These are phyloP conservation scores for Prunella himalayana DNA, from an alignment of 2,113 vertebrate species.

Conservation along the genomic window DNA sequence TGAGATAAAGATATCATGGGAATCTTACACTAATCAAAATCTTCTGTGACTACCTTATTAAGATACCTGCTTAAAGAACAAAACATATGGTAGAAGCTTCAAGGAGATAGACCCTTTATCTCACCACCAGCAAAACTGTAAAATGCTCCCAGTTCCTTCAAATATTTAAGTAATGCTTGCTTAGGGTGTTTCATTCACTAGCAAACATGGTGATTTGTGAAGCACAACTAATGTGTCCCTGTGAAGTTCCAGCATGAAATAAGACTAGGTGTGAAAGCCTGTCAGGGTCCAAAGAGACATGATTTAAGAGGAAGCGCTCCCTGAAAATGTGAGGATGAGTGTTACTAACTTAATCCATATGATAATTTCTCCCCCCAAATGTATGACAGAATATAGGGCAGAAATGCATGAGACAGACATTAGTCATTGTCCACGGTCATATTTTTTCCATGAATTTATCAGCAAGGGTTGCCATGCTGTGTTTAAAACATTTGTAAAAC, in stretches of 20 bases:
- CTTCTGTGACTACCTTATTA: conserved; percentile 64
- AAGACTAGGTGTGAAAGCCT: conserved; percentile 78
- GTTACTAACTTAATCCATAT: conserved; percentile 88
- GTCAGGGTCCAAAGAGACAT: conserved; percentile 71
- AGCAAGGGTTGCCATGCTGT: conserved; percentile 61
- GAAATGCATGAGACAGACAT: conserved; percentile 72
- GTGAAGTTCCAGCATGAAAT: conserved; percentile 79
- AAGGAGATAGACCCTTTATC: conserved; percentile 25
- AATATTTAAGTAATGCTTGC: conserved; percentile 65
- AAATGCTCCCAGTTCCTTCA: conserved; percentile 56
- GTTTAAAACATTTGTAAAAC: conserved; percentile 72
- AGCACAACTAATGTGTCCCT: conserved; percentile 80
- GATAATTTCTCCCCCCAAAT: conserved; percentile 65
- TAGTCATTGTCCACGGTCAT: conserved; percentile 76
- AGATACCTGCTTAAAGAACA: conserved; percentile 57
- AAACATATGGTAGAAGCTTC: conserved; percentile 51
- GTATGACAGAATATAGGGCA: conserved; percentile 40
- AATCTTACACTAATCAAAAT: conserved; percentile 52
- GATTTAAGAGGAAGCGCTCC: conserved; percentile 72
- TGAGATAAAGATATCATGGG: conserved; percentile 72
- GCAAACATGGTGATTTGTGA: conserved; percentile 81
- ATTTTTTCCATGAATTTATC: conserved; percentile 69
- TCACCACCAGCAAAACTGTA: conserved; percentile 43
- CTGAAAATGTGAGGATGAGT: conserved; percentile 73
- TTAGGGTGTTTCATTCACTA: conserved; percentile 67